Conservation (phyloP, 2,113 vertebrate genomes). For the Litocranius walleri region DNA sequence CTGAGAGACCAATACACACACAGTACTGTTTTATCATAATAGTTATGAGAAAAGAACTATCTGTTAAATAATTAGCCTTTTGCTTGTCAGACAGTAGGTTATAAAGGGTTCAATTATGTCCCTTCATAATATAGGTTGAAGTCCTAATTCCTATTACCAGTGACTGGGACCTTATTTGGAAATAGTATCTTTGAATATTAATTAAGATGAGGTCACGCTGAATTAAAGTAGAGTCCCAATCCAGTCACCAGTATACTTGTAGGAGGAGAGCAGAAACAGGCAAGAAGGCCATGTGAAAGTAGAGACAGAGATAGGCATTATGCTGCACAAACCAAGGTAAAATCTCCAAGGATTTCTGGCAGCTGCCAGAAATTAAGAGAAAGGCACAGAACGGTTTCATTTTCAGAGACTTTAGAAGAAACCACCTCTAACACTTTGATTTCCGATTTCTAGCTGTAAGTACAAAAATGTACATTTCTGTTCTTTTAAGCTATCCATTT, state of each 20-base stretch:
- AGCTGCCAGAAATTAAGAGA: not conserved
- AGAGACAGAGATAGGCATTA: accelerated
- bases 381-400: not conserved
- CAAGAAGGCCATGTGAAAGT: not conserved
- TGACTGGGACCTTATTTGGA: not conserved
- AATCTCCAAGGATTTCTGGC: not conserved
- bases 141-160: not conserved
- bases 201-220: not conserved
- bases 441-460: not conserved
- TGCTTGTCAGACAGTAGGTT: not conserved
- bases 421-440: not conserved
- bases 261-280: not conserved
- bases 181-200: not conserved
- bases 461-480: not conserved
- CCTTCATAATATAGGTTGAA: not conserved
- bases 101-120: not conserved
- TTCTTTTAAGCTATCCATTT: not conserved
- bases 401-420: not conserved
- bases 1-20: not conserved
- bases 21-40: not conserved
- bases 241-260: not conserved
- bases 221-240: not conserved
- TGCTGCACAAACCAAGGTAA: not conserved
- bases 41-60: not conserved
- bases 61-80: not conserved